Evolutionary conservation across 2,797 vertebrate species (phyloP), one percentile per base, ranked within the genome.

Genomic region (Rhyacichthys aspro): DNA sequence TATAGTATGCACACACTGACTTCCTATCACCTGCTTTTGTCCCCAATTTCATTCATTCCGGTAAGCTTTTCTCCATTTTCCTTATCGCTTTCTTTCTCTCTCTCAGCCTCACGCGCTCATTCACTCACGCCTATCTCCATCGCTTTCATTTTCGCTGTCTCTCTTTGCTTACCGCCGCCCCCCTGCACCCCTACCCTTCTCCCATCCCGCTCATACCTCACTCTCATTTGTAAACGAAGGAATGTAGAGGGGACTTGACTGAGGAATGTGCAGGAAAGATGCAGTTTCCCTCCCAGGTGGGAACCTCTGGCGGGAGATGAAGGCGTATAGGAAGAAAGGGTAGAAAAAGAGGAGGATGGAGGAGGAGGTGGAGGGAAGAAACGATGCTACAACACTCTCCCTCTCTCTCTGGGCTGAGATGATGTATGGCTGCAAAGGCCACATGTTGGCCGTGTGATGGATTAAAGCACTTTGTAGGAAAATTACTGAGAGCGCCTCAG

Each of bases 381-480:
- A 93, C 94, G 91, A 93, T 93, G 91, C 93, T 74, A 61, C 58
- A 42, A 61, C 58, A 42, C 55, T 43, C 52, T 45, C 34, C 33
- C 55, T 54, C 62, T 34, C 55, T 49, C 33, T 52, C 91, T 91
- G 92, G 93, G 93, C 93, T 93, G 91, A 93, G 94, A 95, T 97
- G 95, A 98, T 97, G 94, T 95, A 97, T 96, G 93, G 94, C 95
- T 94, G 94, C 93, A 96, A 95, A 94, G 95, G 95, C 95, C 94
- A 95, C 94, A 90, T 97, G 95, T 96, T 96, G 96, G 95, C 94
- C 92, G 90, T 94, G 93, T 98, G 96, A 98, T 97, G 96, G 96
- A 98, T 98, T 97, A 97, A 96, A 98, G 96, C 96, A 97, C 96
- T 98, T 98, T 98, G 95, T 96, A 95, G 92, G 95, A 97, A 97